Evolutionary conservation across 2,888 invertebrate species (phyloP), one percentile per base, ranked within the genome.

Genomic region (Agonum fuliginosum): DNA sequence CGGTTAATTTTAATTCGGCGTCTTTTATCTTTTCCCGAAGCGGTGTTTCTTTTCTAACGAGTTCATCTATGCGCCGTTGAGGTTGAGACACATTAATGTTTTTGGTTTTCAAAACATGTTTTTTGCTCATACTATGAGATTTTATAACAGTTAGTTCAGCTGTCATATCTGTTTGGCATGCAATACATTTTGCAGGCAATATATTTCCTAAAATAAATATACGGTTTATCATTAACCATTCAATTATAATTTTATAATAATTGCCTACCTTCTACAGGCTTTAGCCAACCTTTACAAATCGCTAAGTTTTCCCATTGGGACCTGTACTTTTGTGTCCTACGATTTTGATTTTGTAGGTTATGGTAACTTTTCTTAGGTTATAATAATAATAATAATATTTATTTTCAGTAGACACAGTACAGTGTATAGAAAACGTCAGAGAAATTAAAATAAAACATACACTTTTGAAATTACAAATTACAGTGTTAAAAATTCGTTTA

Each of bases 121-220:
- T 43, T 43, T 43, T 12, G 12, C 43, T 43, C 43, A 43, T 43
- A 43, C 43, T 43, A 43, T 43, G 43, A 43, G 14, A 14, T 43
- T 43, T 43, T 14, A 43, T 43, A 0, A 43, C 43, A 43, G 14
- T 43, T 12, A 43, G 14, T 43, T 43, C 14, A 14, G 43, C 14
- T 43, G 14, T 43, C 43, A 43, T 43, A 43, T 43, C 43, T 14
- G 43, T 43, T 43, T 37, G 37, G n/a, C 37, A 37, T 37, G 37
- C 37, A 37, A 37, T 43, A n/a, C n/a, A n/a, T n/a, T n/a, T n/a
- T n/a, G 43, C 43, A 43, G 14, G 14, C 43, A 43, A 5, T 43
- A 14, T 43, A 43, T 43, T 43, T 43, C 43, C 43, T 43, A 14
- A 43, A 43, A 12, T 43, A 43, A 14, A 43, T 43, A 43, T 3